These are phyloP conservation scores for Sapayoa aenigma DNA, from an alignment of 2,113 vertebrate genomes.

Conservation along the genomic window DNA sequence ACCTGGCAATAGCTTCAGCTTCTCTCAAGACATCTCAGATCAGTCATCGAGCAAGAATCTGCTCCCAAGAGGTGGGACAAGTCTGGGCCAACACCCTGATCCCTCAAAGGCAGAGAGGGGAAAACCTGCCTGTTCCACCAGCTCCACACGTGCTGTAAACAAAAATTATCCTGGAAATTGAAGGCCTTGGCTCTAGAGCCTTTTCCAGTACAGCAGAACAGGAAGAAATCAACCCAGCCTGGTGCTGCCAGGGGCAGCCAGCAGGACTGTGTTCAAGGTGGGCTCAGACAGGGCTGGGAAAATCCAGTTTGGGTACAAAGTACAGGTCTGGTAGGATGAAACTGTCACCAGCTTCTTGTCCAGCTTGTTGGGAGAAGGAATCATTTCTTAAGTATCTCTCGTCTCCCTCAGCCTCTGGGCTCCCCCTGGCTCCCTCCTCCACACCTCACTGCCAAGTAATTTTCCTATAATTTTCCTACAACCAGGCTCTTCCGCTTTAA, in stretches of 20 bases:
- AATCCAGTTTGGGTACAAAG: background rate
- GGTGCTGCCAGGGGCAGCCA: background rate
- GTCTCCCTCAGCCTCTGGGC: background rate
- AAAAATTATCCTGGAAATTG: background rate
- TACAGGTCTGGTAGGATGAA: background rate
- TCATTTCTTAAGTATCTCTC: background rate
- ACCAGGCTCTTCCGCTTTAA: background rate
- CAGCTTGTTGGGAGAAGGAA: background rate
- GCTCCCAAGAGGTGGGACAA: background rate
- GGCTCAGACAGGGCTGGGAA: background rate
- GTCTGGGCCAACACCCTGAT: background rate
- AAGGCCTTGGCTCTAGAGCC: background rate
- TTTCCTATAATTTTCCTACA: background rate
- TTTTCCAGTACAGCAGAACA: background rate
- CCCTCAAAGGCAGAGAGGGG: background rate
- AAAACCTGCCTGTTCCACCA: background rate
- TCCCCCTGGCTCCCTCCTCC: background rate
- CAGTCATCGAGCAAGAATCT: background rate
- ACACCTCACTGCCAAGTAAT: background rate
- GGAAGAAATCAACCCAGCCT: background rate
- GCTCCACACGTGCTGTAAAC: background rate
- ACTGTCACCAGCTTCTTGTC: background rate
- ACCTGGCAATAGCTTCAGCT: background rate
- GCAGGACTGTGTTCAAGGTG: background rate
- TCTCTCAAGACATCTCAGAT: background rate